Base-by-base conservation (phyloP, 2,797 vertebrate genomes). In the Lagorchestes hirsutus region DNA sequence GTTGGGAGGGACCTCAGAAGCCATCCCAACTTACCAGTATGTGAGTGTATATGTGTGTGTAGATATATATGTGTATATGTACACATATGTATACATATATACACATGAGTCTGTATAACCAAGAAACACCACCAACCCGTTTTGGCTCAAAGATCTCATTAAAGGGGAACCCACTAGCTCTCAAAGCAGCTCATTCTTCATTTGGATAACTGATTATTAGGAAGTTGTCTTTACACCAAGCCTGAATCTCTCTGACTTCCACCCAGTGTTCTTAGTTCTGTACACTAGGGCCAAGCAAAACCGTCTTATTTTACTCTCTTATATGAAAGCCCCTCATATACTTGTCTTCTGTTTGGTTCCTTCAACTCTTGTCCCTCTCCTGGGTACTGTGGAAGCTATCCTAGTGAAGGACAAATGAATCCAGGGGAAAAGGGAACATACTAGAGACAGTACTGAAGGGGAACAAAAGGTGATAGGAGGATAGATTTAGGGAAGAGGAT, bases 291-390 rank as follows among this genome's bases (percentile, higher is more conserved):
- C 22, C 40, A 87, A 87, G 40, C 74, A 50, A 24, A 87, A 46
- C 40, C 74, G 1, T 46, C 27, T 50, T 87, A 27, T 46, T 74
- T 46, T 82, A 82, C 16, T 82, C 74, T 40, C 18, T 40, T 46
- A 40, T 87, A 50, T 50, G 22, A 87, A 50, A 27, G 74, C 40
- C 74, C n/a, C 24, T 87, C 40, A 46, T 40, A 27, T 1, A 87
- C 40, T 87, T 87, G 9, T 10, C 22, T 46, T 87, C 40, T 50
- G 22, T 50, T 87, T 11, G 55, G 46, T 58, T 91, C 29, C 46
- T 40, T 2, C 8, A 29, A 22, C 29, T 24, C 10, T 11, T 4
- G 5, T 1, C 31, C 24, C 31, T 16, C 0, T 0, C 27, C 2
- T 4, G 58, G 50, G 9, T 18, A 40, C 40, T 40, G 0, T 46